A percentile compares a stretch with the other conserved stretches of the same genome.
Evolutionary conservation across 2,113 vertebrate genomes (phyloP).

Genomic region (Gnathonemus echidnorhynchus): DNA sequence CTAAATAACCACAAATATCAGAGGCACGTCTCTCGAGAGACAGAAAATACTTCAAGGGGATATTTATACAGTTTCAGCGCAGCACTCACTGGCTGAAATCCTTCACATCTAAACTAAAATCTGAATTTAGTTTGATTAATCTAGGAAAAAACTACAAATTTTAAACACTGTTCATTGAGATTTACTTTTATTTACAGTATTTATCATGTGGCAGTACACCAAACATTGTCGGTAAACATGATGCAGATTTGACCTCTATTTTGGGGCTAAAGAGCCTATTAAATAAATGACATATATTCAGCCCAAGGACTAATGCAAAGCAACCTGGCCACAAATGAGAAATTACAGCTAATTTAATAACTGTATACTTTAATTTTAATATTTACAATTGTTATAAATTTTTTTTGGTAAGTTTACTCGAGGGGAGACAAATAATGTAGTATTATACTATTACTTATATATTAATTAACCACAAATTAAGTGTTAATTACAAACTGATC

Average conservation of each 20-base stretch:
- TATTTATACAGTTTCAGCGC: background rate
- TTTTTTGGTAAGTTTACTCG: background rate
- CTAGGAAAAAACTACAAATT: background rate
- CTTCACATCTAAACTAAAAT: background rate
- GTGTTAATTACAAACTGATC: background rate
- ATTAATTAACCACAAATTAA: too few relatives aligned
- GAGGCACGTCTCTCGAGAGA: background rate
- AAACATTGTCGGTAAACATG: background rate
- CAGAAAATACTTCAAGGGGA: background rate
- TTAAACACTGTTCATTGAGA: background rate
- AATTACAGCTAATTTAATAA: background rate
- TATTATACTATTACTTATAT: background rate
- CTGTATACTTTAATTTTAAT: background rate
- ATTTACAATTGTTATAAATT: background rate
- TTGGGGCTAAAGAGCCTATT: background rate
- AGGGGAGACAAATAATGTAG: background rate
- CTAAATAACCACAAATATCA: conserved; percentile 15
- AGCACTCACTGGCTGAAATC: background rate
- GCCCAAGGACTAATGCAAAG: background rate
- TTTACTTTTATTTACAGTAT: background rate
- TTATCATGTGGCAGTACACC: background rate
- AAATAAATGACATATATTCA: background rate
- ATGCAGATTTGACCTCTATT: background rate
- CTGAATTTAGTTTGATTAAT: background rate
- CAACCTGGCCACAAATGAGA: background rate